Evolutionary conservation across 2,113 vertebrate species (phyloP).

Genomic region (Hirundichthys speculiger): DNA sequence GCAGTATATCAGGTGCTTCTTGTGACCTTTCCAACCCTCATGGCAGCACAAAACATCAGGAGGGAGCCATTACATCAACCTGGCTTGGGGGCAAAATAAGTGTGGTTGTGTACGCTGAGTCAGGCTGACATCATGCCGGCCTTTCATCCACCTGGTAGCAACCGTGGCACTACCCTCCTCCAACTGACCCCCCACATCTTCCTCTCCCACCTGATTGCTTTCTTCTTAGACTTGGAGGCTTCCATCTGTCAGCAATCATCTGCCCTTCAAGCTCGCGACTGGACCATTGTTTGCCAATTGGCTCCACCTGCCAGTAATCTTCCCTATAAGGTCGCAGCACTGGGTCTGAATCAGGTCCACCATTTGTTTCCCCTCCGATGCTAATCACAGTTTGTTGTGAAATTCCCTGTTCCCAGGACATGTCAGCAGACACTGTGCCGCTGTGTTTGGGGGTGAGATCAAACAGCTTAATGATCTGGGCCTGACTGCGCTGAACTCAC

Average conservation of each 20-base stretch:
- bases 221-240: slow-evolving; percentile 74
- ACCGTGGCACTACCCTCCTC: slow-evolving; percentile 46
- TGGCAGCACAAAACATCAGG: slow-evolving; percentile 17
- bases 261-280: slow-evolving; percentile 76
- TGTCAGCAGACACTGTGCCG: slow-evolving; percentile 62
- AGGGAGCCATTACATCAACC: slow-evolving; percentile 74
- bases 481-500: slow-evolving; percentile 2
- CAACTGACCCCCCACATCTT: slow-evolving; percentile 48
- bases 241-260: slow-evolving; percentile 85
- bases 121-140: slow-evolving; percentile 81
- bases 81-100: slow-evolving; percentile 58
- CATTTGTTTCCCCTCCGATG: slow-evolving; percentile 79
- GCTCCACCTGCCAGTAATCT: slow-evolving; percentile 83
- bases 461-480: slow-evolving; percentile 56
- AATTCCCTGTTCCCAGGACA: slow-evolving; percentile 64
- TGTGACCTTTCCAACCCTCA: slow-evolving; percentile 40
- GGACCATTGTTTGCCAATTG: slow-evolving; percentile 77
- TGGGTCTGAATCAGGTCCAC: slow-evolving; percentile 67
- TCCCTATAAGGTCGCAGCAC: slow-evolving; percentile 59
- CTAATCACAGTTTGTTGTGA: slow-evolving; percentile 81
- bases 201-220: slow-evolving; percentile 75
- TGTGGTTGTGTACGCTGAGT: slow-evolving; percentile 69
- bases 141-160: slow-evolving; percentile 74
- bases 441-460: slow-evolving; percentile 51
- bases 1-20: slow-evolving; percentile 21